Evolutionary conservation across 2,797 vertebrate species (phyloP).

Genomic region (Notamacropus eugenii): DNA sequence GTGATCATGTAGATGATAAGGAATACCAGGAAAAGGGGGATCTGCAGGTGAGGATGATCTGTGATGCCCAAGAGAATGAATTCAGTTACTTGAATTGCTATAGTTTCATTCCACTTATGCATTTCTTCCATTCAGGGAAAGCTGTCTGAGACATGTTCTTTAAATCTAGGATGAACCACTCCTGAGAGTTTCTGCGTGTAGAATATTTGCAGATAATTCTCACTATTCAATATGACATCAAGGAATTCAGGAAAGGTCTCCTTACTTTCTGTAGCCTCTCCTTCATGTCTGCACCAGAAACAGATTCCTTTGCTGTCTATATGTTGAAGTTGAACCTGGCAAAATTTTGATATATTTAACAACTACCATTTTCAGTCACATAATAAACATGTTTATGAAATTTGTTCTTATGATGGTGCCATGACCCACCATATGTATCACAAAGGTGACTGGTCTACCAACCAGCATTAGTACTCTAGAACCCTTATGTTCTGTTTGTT

Average conservation of each 20-base stretch:
- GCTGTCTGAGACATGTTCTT: background rate
- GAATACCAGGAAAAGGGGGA: conserved; percentile 39
- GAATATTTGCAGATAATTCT: background rate
- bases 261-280: background rate
- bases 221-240: background rate
- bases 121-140: background rate
- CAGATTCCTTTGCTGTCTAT: background rate
- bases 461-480: background rate
- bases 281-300: background rate
- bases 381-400: background rate
- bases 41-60: background rate
- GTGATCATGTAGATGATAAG: conserved; percentile 51
- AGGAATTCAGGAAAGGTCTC: background rate
- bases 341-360: background rate
- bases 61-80: conserved; percentile 61
- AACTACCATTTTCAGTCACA: background rate
- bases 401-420: background rate
- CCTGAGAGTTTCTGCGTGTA: background rate
- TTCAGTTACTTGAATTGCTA: background rate
- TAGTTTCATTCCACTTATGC: background rate
- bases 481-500: background rate
- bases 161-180: background rate
- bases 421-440: background rate
- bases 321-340: background rate
- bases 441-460: background rate